phyloP scores from a whole-genome alignment of 2,797 vertebrate species.

The Cacajao melanocephalus region DNA sequence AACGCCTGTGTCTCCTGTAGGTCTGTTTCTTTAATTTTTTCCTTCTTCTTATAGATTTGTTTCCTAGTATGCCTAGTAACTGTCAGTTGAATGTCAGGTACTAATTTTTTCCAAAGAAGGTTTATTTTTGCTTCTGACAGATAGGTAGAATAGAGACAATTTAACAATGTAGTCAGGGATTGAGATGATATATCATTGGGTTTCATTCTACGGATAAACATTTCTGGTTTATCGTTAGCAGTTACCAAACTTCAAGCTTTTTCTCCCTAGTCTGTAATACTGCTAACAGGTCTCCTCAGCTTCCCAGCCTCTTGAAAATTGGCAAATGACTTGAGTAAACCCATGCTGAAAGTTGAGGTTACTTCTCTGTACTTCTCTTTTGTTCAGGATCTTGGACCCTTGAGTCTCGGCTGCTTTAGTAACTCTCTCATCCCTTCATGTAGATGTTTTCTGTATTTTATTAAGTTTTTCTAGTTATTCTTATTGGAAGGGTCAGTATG shows the following conservation, averaged over 20 bases:
- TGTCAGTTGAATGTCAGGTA: neutral
- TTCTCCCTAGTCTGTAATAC: neutral
- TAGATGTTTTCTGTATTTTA: neutral
- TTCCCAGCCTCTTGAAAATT: neutral
- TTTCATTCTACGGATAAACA: constrained; percentile 5
- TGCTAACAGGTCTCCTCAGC: neutral
- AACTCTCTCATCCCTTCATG: neutral
- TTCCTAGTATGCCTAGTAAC: neutral
- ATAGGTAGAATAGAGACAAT: neutral
- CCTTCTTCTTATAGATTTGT: neutral
- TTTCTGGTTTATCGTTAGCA: neutral
- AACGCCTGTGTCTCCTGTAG: neutral
- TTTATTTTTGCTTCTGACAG: constrained; percentile 10
- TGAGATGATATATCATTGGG: neutral
- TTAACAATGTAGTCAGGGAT: neutral
- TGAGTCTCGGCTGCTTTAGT: neutral
- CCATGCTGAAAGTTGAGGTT: neutral
- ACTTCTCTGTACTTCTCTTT: neutral
- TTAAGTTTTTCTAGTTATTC: neutral
- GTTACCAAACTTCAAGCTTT: neutral
- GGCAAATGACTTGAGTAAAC: neutral
- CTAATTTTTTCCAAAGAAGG: neutral
- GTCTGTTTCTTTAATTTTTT: neutral
- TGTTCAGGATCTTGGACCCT: neutral
- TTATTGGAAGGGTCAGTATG: neutral